Base-by-base conservation (phyloP, 2,888 invertebrate species). In the Pristionchus entomophagus region DNA sequence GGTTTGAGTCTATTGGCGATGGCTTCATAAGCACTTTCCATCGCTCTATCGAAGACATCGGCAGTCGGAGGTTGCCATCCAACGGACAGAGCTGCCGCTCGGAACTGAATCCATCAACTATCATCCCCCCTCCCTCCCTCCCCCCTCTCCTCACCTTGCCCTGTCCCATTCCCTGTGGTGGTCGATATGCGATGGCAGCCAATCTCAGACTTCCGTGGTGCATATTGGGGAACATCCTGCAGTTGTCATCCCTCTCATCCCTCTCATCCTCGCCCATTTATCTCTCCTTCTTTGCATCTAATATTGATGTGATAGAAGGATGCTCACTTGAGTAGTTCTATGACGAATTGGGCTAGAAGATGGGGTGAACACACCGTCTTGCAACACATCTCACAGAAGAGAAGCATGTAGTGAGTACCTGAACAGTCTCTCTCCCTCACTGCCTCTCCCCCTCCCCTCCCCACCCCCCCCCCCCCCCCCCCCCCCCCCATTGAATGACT, bases 21-120 rank as follows among this genome's bases (percentile, higher is more conserved):
- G 4, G 78, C 78, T 26, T 22, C 22, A 32, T 51, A 80, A 0
- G 59, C 53, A 51, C 51, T 84, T 29, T 84, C 84, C 35, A 84
- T 84, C 6, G 53, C n/a, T 32, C 69, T 2, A 49, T 84, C 84
- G 45, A 84, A 69, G 10, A 84, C n/a, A 41, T 84, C 84, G 3
- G 69, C 84, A 29, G 69, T 65, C 14, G 69, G 84, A 12, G 8
- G 2, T 6, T 41, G 49, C 49, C 32, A 45, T 62, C 84, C 84
- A 5, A 69, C 65, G 17, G 29, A n/a, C 17, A 84, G 29, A 8
- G 49, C 69, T 12, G 65, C 41, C 41, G 41, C 26, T 26, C 84
- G 69, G 69, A 84, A 65, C 84, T 84, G 29, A 32, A 51, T 51
- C 8, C 49, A 51, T 80, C 69, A 3, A 69, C n/a, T n/a, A n/a